A percentile compares a stretch with the other conserved stretches of the same genome.
Evolutionary conservation across 2,888 invertebrate species (phyloP).

Genomic region (Nemurella pictetii): DNA sequence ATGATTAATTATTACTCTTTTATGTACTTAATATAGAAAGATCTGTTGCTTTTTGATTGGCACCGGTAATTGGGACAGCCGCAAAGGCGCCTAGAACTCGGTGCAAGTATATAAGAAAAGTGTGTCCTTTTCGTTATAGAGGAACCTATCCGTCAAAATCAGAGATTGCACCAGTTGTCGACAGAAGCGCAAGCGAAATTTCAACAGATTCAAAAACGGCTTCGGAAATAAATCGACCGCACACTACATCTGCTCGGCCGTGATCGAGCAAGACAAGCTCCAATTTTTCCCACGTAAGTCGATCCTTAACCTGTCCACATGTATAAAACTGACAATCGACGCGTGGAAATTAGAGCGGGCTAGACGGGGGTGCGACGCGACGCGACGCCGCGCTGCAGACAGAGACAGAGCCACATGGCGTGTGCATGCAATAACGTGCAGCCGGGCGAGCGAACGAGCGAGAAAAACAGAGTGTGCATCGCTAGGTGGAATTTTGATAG

Average conservation of each 20-base stretch:
- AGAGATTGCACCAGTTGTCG: too few relatives aligned
- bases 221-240: not conserved
- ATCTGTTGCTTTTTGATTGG: not conserved
- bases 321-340: constrained; percentile 1
- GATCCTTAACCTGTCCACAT: constrained; percentile 12
- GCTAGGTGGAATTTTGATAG: not conserved
- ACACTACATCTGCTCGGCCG: not conserved
- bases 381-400: not conserved
- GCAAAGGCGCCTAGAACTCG: too few relatives aligned
- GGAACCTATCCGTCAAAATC: too few relatives aligned
- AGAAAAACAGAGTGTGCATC: not conserved
- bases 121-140: too few relatives aligned
- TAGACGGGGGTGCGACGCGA: not conserved
- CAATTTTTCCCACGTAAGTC: not conserved
- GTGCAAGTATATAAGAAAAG: too few relatives aligned
- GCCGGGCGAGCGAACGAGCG: constrained; percentile 7
- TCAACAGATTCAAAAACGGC: not conserved
- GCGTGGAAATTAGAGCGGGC: not conserved
- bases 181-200: not conserved
- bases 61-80: too few relatives aligned
- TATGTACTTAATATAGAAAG: not conserved
- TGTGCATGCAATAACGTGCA: not conserved
- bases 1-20: not conserved
- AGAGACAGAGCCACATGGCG: not conserved
- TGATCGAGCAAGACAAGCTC: not conserved